These are phyloP conservation scores for Pseudomugil tenellus DNA, from an alignment of 2,797 vertebrate species.

Conservation along the genomic window DNA sequence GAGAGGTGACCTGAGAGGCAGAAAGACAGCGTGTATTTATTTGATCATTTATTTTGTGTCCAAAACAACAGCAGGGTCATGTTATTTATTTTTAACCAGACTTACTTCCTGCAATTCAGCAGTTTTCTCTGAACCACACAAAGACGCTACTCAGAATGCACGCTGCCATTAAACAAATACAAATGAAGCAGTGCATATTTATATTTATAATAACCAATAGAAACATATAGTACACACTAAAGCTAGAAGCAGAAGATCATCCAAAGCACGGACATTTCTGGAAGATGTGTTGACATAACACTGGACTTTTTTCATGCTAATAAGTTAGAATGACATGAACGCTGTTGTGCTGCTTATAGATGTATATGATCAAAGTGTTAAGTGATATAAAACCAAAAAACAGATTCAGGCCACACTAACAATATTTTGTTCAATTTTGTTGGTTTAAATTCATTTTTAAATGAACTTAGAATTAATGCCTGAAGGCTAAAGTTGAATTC, in stretches of 20 bases:
- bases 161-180: background rate
- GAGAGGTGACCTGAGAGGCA: background rate
- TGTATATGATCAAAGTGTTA: background rate
- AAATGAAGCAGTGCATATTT: background rate
- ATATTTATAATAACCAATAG: background rate
- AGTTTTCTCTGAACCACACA: background rate
- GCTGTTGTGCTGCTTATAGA: background rate
- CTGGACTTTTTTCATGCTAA: background rate
- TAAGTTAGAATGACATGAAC: background rate
- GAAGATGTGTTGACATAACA: background rate
- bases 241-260: background rate
- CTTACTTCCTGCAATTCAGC: background rate
- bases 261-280: background rate
- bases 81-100: background rate
- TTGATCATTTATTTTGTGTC: constrained; percentile 3
- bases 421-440: background rate
- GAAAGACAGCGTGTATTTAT: background rate
- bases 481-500: background rate
- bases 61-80: constrained; percentile 6
- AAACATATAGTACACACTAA: background rate
- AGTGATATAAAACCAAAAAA: background rate
- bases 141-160: background rate
- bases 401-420: background rate
- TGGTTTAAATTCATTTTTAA: background rate
- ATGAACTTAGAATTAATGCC: background rate